Evolutionary conservation across 2,888 invertebrate genomes (phyloP).

Genomic region (Tetropium fuscum): DNA sequence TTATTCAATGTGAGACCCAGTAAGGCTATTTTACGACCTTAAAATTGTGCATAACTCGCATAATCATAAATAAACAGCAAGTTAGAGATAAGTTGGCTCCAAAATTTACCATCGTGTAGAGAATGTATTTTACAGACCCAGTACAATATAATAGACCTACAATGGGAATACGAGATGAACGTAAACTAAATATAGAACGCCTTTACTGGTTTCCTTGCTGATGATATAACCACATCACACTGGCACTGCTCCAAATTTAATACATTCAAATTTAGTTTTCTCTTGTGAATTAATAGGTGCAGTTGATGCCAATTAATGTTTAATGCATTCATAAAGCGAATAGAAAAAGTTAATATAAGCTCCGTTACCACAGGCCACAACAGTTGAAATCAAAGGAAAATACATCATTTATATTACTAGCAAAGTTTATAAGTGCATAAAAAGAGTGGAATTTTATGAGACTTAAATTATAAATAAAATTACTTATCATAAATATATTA

Average conservation of each 20-base stretch:
- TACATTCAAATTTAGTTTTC: constrained; percentile 6
- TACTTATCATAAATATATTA: too few species aligned
- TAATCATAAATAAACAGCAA: constrained; percentile 14
- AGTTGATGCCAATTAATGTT: constrained; percentile 9
- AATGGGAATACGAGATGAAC: constrained; percentile 10
- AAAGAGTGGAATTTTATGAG: too few species aligned
- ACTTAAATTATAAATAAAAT: too few species aligned
- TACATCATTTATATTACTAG: too few species aligned
- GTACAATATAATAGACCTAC: constrained; percentile 11
- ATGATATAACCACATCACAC: constrained; percentile 20
- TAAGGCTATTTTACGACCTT: too few species aligned
- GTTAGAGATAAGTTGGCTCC: constrained; percentile 9
- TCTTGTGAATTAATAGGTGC: constrained; percentile 3
- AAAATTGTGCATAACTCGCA: too few species aligned
- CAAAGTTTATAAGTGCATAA: too few species aligned
- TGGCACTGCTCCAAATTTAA: constrained; percentile 19
- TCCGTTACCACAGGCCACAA: not conserved
- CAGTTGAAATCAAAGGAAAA: not conserved
- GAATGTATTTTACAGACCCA: constrained; percentile 1
- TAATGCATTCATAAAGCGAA: constrained; percentile 1
- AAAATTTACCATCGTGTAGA: constrained; percentile 10
- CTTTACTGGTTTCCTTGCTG: constrained; percentile 13
- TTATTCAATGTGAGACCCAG: too few species aligned
- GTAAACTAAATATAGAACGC: constrained; percentile 20
- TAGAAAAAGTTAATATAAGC: constrained; percentile 10